Base-by-base conservation (phyloP, 1,140 invertebrate species). In the Hydropsyche tenuis region DNA sequence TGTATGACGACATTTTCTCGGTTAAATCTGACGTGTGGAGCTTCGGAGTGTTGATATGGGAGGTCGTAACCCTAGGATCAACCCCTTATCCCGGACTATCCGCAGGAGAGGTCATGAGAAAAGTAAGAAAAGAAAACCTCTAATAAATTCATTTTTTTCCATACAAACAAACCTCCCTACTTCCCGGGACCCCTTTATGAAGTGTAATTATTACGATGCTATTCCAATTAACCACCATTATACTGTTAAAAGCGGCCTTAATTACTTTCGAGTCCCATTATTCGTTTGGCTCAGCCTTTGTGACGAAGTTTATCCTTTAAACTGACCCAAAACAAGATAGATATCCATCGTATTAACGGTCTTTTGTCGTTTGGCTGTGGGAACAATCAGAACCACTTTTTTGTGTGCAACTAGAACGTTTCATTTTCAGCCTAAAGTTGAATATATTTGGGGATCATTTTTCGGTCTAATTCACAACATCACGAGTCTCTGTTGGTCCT, bases 11-110 rank as follows among this genome's bases (percentile, higher is more conserved):
- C 79, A 91, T 96, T 78, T 98, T 96, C 81, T 94, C 94, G 0
- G 90, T 92, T 1, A 96, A 96, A 82, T 94, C 94, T 0, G 96
- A 97, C 79, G 92, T 96, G 14, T 98, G 95, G 95, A 94, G 94
- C 78, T 97, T 96, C 80, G 96, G 96, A 0, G 91, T 98, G 7
- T 85, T 97, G 1, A 90, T 96, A 75, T 97, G 95, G 95, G 95
- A 97, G 85, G 94, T 96, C n/a, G 92, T 96, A 0, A 96, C 94
- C 0, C 85, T 96, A 11, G 95, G 94, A 1, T 95, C 94, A 7
- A 96, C 94, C 6, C 94, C 94, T 0, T 96, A 96, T 83, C 94
- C 94, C 0, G 94, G 94, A 0, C 84, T 95, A 69, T 92, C 92
- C 0, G 94, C 94, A 0, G 89, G 90, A 0, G 94, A 95, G 79